These are phyloP conservation scores for Hyalella azteca DNA, from an alignment of 2,888 invertebrate genomes.

Conservation along the genomic window DNA sequence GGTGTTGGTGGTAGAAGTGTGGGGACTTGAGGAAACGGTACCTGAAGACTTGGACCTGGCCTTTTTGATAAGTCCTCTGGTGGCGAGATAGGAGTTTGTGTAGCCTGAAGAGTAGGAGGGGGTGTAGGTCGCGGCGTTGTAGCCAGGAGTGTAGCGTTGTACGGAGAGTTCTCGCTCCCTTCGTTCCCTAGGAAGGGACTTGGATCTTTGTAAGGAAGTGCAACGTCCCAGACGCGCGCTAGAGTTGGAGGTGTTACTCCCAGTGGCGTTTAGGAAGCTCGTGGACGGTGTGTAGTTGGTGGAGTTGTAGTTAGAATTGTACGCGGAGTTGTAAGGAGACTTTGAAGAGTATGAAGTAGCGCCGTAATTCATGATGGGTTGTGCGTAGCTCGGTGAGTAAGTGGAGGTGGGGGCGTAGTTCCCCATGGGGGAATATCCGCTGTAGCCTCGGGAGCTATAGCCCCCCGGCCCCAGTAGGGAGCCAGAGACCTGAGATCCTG, in stretches of 20 bases:
- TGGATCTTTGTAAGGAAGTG: neutral
- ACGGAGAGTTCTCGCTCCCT: slow-evolving; percentile 47
- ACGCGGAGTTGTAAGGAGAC: neutral
- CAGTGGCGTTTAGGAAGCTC: slow-evolving; percentile 33
- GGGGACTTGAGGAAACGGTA: slow-evolving; percentile 7
- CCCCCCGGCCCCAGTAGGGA: neutral
- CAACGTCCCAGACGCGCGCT: neutral
- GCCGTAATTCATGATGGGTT: neutral
- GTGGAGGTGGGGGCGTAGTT: neutral
- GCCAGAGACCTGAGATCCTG: too few relatives aligned
- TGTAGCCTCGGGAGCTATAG: slow-evolving; percentile 9
- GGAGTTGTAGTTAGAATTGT: slow-evolving; percentile 25
- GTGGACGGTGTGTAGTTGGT: slow-evolving; percentile 39
- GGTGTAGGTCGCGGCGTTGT: slow-evolving; percentile 18
- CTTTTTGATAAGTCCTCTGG: slow-evolving; percentile 47
- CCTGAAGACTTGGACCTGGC: slow-evolving; percentile 47
- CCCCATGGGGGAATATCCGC: neutral
- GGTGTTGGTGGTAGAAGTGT: neutral
- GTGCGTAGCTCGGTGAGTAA: neutral
- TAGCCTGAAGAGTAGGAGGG: neutral
- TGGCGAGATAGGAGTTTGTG: slow-evolving; percentile 28
- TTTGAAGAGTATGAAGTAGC: neutral
- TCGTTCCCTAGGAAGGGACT: neutral
- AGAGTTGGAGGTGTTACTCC: neutral
- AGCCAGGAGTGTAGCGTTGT: slow-evolving; percentile 38